Conservation (phyloP, 2,888 invertebrate genomes). For the Tortricodes alternella region DNA sequence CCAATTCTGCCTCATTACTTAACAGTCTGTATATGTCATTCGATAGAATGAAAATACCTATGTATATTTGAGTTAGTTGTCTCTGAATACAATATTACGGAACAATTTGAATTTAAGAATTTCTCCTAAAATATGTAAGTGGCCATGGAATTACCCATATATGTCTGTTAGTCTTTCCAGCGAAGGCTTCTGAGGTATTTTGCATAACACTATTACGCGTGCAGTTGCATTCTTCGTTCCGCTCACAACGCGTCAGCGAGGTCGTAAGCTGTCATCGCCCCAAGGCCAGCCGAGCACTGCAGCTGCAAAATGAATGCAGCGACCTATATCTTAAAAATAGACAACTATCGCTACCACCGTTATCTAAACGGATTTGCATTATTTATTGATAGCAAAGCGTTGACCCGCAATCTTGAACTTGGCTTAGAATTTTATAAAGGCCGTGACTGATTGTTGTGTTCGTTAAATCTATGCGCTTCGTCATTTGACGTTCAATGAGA, state of each 20-base stretch:
- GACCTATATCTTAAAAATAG: slow-evolving; percentile 24
- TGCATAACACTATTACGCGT: slow-evolving; percentile 21
- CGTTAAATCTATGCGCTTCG: background rate
- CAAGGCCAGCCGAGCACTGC: slow-evolving; percentile 20
- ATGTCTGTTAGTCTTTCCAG: too few relatives aligned
- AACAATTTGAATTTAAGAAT: background rate
- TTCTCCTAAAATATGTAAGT: too few relatives aligned
- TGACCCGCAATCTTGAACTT: slow-evolving; percentile 26
- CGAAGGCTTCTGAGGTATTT: slow-evolving; percentile 2
- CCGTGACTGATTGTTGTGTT: background rate
- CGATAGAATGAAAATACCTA: too few relatives aligned
- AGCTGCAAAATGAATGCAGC: slow-evolving; percentile 25
- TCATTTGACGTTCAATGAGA: background rate
- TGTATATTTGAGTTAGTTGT: too few relatives aligned
- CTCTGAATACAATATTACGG: too few relatives aligned
- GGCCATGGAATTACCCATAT: too few relatives aligned
- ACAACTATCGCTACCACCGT: slow-evolving; percentile 5
- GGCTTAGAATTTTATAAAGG: background rate
- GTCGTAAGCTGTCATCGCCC: slow-evolving; percentile 21
- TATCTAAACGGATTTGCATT: slow-evolving; percentile 26
- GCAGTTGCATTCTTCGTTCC: slow-evolving; percentile 28
- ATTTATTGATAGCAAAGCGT: slow-evolving; percentile 19
- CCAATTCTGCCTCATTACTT: too few relatives aligned
- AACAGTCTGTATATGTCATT: too few relatives aligned
- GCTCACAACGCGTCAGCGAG: slow-evolving; percentile 22